Conservation (phyloP, 1,140 invertebrate genomes). For the Leptopilina boulardi region DNA sequence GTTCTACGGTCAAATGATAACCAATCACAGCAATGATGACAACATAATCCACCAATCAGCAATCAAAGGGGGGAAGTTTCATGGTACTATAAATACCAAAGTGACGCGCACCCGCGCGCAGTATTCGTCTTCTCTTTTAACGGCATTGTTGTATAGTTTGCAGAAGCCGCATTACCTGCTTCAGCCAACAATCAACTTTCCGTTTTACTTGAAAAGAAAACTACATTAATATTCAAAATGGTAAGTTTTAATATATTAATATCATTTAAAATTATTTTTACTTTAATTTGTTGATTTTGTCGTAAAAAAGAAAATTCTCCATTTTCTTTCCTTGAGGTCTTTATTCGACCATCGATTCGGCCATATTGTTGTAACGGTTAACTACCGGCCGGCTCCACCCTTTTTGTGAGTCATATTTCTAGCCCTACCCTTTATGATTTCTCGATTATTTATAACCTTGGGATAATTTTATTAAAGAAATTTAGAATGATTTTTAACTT, state of each 20-base stretch:
- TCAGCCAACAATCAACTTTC: conserved; percentile 39
- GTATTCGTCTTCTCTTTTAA: conserved; percentile 3
- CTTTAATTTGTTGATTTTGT: background rate
- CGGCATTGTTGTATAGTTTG: conserved; percentile 33
- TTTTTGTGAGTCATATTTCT: conserved; percentile 19
- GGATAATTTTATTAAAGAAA: background rate
- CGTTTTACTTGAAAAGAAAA: conserved; percentile 32
- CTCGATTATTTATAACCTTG: background rate
- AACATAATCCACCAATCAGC: conserved; percentile 5
- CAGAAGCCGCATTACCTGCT: conserved; percentile 44
- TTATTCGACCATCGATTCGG: background rate
- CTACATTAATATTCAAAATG: conserved; percentile 38
- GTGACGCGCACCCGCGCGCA: background rate
- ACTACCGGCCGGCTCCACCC: conserved; percentile 40
- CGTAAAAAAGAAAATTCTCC: background rate
- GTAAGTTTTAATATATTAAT: conserved; percentile 27
- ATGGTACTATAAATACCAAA: background rate
- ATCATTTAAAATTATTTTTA: background rate
- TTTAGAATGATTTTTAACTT: background rate
- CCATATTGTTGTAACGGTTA: conserved; percentile 39
- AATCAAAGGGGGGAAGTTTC: background rate
- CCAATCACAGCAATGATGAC: background rate
- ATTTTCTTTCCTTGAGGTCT: background rate
- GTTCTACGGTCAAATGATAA: background rate
- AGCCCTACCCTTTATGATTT: conserved; percentile 3